Conservation (phyloP, 2,113 vertebrate species). For the Microtus ochrogaster region DNA sequence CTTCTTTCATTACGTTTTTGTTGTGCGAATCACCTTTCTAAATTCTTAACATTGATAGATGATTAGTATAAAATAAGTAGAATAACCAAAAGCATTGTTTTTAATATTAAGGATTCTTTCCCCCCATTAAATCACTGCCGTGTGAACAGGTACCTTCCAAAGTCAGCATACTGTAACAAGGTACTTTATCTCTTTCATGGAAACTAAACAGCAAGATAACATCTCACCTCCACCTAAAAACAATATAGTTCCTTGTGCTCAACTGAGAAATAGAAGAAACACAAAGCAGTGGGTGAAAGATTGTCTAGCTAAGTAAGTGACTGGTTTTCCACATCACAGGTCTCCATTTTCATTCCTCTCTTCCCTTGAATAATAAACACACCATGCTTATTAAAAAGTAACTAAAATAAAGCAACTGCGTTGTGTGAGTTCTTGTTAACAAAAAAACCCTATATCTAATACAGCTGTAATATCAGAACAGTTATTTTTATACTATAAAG, state of each 20-base stretch:
- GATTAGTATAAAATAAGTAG: conserved; percentile 32
- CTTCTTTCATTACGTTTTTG: neutral
- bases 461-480: conserved; percentile 5
- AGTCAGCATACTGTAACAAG: neutral
- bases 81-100: neutral
- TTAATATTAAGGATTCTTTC: neutral
- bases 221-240: neutral
- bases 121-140: neutral
- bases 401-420: conserved; percentile 2
- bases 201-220: neutral
- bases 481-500: neutral
- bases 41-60: neutral
- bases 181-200: neutral
- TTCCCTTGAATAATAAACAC: neutral
- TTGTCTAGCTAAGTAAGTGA: neutral
- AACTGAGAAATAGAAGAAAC: neutral
- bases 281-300: neutral
- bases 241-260: neutral
- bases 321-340: neutral
- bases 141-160: neutral
- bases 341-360: neutral
- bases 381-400: conserved; percentile 28
- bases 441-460: neutral
- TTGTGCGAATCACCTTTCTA: neutral
- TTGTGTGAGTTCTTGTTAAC: neutral